Evolutionary conservation across 1,140 invertebrate genomes (phyloP).

Genomic region (Cyrtorhinus lividipennis): DNA sequence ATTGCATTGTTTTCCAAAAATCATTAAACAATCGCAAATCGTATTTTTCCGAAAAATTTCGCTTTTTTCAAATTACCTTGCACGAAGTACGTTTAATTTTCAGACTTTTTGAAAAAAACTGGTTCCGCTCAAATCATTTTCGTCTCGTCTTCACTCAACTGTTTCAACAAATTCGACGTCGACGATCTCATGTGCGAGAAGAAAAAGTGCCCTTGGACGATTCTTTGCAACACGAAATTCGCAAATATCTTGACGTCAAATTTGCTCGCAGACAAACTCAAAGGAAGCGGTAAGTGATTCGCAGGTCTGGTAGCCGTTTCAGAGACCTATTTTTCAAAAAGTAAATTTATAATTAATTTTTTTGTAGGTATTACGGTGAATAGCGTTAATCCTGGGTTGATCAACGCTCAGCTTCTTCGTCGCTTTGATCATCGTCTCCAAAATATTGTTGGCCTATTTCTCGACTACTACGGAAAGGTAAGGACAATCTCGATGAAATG

Average conservation of each 20-base stretch:
- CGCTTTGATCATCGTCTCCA: background rate
- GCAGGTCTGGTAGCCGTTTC: too few relatives aligned
- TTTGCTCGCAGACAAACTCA: conserved; percentile 11
- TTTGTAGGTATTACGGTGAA: conserved; percentile 15
- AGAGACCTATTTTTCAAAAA: background rate
- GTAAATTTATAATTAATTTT: background rate
- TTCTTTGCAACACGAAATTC: background rate
- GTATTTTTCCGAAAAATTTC: too few relatives aligned
- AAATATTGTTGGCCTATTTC: background rate
- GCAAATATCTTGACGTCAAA: conserved; percentile 12
- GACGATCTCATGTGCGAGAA: conserved; percentile 2
- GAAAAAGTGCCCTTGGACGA: background rate
- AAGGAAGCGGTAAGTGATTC: conserved; percentile 12
- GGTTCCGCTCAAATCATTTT: conserved; percentile 1
- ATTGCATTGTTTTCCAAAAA: too few relatives aligned
- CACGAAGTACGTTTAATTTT: too few relatives aligned
- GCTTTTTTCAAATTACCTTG: too few relatives aligned
- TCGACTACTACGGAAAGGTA: conserved; percentile 11
- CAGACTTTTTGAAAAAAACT: conserved; percentile 7
- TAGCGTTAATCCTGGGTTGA: conserved; percentile 14
- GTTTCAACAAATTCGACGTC: conserved; percentile 5
- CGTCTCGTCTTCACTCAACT: conserved; percentile 3
- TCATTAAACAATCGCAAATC: too few relatives aligned
- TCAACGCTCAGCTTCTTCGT: background rate
- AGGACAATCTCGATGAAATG: too few relatives aligned